phyloP scores from a whole-genome alignment of 2,797 vertebrate species.

The Gallinago solitaria region DNA sequence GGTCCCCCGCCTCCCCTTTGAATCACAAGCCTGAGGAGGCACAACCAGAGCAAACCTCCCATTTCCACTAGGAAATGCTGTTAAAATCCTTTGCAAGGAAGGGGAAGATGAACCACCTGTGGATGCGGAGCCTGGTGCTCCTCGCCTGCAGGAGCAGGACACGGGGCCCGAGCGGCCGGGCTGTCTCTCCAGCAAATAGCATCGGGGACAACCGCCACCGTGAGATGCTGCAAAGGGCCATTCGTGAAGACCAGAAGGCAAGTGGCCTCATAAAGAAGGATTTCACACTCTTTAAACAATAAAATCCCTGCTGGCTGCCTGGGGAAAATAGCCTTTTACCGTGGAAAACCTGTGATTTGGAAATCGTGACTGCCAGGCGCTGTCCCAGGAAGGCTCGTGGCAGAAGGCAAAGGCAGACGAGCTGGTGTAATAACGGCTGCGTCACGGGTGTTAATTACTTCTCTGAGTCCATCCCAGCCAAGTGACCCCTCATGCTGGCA shows the following conservation, averaged over 20 bases:
- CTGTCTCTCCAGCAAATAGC: background rate
- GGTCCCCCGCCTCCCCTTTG: background rate
- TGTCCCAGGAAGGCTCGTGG: rapidly evolving
- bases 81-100: background rate
- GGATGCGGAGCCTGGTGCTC: background rate
- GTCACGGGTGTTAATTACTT: background rate
- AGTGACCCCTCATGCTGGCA: background rate
- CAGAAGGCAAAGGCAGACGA: background rate
- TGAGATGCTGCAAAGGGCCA: background rate
- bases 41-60: background rate
- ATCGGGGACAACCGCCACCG: background rate
- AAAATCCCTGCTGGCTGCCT: background rate
- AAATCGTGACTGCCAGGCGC: background rate
- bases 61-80: background rate
- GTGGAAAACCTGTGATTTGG: background rate
- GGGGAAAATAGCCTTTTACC: background rate
- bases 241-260: constrained; percentile 7
- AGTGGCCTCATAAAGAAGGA: constrained; percentile 48
- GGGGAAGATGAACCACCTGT: background rate
- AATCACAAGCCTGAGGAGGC: background rate
- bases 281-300: constrained; percentile 63
- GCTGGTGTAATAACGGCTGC: rapidly evolving
- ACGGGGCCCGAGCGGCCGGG: background rate
- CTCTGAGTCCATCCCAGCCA: background rate
- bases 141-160: background rate